Base-by-base conservation (phyloP, 2,113 vertebrate species). In the Centropristis striata region DNA sequence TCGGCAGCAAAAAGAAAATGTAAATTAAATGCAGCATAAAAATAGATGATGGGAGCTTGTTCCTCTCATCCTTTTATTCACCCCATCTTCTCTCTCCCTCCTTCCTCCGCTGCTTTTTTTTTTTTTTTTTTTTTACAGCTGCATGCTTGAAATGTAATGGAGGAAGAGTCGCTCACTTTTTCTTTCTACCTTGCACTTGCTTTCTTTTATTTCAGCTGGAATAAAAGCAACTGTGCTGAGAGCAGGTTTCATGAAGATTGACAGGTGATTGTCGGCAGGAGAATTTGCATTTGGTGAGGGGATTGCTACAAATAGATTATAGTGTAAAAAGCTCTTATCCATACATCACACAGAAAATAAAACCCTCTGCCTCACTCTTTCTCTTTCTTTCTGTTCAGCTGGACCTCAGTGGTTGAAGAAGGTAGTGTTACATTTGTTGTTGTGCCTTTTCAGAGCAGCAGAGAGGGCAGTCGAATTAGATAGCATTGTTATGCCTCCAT, bases 401-500 rank as follows among this genome's bases (percentile, higher is more conserved):
- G 55, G 55, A 32, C 58, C 75, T 57, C 67, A 47, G 57, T 4
- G 2, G 54, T 55, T 57, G 79, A 47, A 78, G 70, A 68, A 46
- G 71, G 83, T 70, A 59, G 32, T 28, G 69, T 85, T 90, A 63
- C 69, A 90, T 93, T 69, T 84, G 86, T 85, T 78, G 42, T 67
- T 83, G 63, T 84, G 68, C 68, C 85, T 89, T 92, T 88, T 76
- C 58, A 65, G 41, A 92, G 86, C 94, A 87, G 92, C 84, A 85
- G 87, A 90, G 92, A 88, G 90, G 92, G 87, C 90, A 71, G 86
- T 72, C 82, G 75, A 93, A 95, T 92, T 94, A 92, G 95, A 86
- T 90, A 91, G 95, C 92, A 95, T 96, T 96, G 96, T 97, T 95
- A 91, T 89, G 90, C 88, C 93, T 94, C 93, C 94, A 94, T 95